A percentile compares a stretch with the other conserved stretches of the same genome.
phyloP scores from a whole-genome alignment of 2,113 vertebrate species.

The Polyodon spathula region DNA sequence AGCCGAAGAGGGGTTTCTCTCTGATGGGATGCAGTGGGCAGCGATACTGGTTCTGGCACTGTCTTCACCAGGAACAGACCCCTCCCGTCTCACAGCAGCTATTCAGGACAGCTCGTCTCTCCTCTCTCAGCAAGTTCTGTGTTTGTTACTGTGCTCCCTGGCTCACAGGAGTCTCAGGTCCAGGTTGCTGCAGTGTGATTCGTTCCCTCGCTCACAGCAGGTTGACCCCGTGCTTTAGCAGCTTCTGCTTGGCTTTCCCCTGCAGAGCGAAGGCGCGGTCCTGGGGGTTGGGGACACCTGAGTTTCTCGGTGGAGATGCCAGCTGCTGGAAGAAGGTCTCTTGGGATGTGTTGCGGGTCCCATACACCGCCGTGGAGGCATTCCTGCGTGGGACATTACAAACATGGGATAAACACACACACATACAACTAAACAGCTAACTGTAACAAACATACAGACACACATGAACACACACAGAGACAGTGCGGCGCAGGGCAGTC shows the following conservation, averaged over 20 bases:
- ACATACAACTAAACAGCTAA: too few relatives aligned
- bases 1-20: too few relatives aligned
- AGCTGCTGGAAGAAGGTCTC: conserved; percentile 88
- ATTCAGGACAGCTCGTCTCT: too few relatives aligned
- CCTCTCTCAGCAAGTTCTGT: too few relatives aligned
- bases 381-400: conserved; percentile 50
- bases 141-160: background rate
- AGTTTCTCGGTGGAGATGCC: conserved; percentile 55
- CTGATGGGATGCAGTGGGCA: too few relatives aligned
- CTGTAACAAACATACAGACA: too few relatives aligned
- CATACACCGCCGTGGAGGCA: conserved; percentile 64
- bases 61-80: too few relatives aligned
- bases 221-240: conserved; percentile 88
- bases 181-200: accelerated
- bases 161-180: background rate
- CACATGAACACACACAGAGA: conserved; percentile 2
- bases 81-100: too few relatives aligned
- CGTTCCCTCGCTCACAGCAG: conserved; percentile 59
- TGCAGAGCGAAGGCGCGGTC: conserved; percentile 75
- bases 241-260: conserved; percentile 72
- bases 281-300: conserved; percentile 75
- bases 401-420: too few relatives aligned
- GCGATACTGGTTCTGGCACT: too few relatives aligned
- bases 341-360: conserved; percentile 64
- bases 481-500: conserved; percentile 23